These are phyloP conservation scores for Uloborus diversus DNA, from an alignment of 1,140 invertebrate genomes.

Conservation along the genomic window DNA sequence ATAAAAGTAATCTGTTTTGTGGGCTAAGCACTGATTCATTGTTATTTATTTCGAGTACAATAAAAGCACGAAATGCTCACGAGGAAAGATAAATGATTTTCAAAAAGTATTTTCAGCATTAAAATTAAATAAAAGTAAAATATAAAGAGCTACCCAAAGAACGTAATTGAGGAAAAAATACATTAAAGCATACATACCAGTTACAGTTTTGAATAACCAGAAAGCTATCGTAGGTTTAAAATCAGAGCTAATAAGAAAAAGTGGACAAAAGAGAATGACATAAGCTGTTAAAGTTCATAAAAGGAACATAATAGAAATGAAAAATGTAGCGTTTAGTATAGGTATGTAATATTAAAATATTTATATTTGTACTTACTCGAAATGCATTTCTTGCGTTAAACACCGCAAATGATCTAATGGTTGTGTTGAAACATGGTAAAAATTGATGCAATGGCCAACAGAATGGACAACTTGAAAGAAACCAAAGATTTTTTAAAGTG, in stretches of 20 bases:
- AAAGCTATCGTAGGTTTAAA: slow-evolving; percentile 89
- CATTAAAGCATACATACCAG: slow-evolving; percentile 77
- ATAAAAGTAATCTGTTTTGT: too few relatives aligned
- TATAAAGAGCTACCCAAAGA: too few relatives aligned
- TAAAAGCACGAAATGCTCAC: too few relatives aligned
- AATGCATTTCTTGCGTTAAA: slow-evolving; percentile 92
- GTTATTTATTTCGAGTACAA: too few relatives aligned
- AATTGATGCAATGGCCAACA: slow-evolving; percentile 97
- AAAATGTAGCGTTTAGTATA: neutral
- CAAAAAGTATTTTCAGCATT: neutral
- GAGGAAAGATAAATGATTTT: too few relatives aligned
- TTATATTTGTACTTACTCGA: slow-evolving; percentile 69
- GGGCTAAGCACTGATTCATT: too few relatives aligned
- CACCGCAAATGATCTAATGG: slow-evolving; percentile 93
- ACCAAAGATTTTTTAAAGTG: neutral
- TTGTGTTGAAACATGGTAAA: slow-evolving; percentile 98
- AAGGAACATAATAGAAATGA: too few relatives aligned
- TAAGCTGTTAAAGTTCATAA: too few relatives aligned
- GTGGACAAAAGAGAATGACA: too few relatives aligned
- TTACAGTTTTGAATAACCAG: slow-evolving; percentile 95
- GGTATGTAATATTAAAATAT: neutral
- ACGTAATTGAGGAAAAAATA: too few relatives aligned
- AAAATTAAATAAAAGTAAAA: slow-evolving; percentile 46
- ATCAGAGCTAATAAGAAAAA: slow-evolving; percentile 71
- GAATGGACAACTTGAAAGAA: slow-evolving; percentile 77